phyloP scores from a whole-genome alignment of 2,888 invertebrate species.

The Syrphus vitripennis region DNA sequence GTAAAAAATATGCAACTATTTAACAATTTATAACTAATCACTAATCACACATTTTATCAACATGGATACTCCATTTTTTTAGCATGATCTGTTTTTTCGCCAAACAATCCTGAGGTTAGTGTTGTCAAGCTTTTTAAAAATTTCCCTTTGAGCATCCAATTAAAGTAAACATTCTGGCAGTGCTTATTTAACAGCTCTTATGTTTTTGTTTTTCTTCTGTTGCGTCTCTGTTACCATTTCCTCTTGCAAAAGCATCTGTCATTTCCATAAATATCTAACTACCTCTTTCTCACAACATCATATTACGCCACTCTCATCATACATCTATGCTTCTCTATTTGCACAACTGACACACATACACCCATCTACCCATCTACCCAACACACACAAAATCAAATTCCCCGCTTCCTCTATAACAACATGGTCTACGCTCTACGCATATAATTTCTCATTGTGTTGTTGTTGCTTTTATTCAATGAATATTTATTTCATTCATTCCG shows the following conservation, averaged over 20 bases:
- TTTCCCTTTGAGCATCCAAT: background rate
- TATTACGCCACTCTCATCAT: background rate
- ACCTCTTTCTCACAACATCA: background rate
- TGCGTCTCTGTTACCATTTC: constrained; percentile 8
- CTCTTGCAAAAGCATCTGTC: constrained; percentile 38
- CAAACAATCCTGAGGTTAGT: too few species aligned
- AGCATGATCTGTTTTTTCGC: too few species aligned
- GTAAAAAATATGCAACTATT: too few species aligned
- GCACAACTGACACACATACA: constrained; percentile 32
- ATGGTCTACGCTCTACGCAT: constrained; percentile 23
- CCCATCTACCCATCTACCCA: too few species aligned
- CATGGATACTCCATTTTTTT: too few species aligned
- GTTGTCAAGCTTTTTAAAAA: background rate
- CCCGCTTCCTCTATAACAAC: constrained; percentile 46
- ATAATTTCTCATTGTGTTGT: constrained; percentile 32
- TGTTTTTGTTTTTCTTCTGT: background rate
- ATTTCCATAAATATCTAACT: background rate
- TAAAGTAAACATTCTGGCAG: constrained; percentile 5
- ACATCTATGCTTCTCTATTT: constrained; percentile 21
- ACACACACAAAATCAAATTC: constrained; percentile 25
- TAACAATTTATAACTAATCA: too few species aligned
- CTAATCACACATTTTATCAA: too few species aligned
- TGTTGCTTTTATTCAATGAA: constrained; percentile 46
- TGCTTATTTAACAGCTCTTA: constrained; percentile 2
- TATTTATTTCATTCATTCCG: constrained; percentile 54